Conservation (phyloP, 2,797 vertebrate species). For the Artibeus lituratus region DNA sequence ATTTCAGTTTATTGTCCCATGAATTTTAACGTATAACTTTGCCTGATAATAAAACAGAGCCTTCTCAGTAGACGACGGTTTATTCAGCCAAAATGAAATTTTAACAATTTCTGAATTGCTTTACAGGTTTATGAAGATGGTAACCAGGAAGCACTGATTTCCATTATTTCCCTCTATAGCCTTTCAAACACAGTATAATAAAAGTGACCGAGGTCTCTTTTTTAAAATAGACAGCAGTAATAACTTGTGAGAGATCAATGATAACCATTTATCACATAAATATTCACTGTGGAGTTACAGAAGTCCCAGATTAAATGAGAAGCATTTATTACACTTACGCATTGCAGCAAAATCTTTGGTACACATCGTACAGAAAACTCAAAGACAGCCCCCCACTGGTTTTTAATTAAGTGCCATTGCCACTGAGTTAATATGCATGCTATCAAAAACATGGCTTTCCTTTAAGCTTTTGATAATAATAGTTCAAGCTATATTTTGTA, state of each 20-base stretch:
- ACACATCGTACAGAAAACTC: background rate
- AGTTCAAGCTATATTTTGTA: slow-evolving; percentile 47
- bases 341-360: slow-evolving; percentile 67
- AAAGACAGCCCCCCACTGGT: slow-evolving; percentile 37
- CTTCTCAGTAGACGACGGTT: slow-evolving; percentile 36
- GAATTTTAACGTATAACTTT: slow-evolving; percentile 20
- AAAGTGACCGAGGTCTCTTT: slow-evolving; percentile 34
- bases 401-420: slow-evolving; percentile 76
- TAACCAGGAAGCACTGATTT: slow-evolving; percentile 44
- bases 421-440: slow-evolving; percentile 67
- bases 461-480: slow-evolving; percentile 53
- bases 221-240: slow-evolving; percentile 39
- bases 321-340: slow-evolving; percentile 76
- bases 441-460: slow-evolving; percentile 57
- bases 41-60: background rate
- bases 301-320: slow-evolving; percentile 64
- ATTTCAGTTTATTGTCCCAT: background rate
- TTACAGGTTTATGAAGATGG: background rate
- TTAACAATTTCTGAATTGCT: background rate
- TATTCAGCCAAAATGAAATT: slow-evolving; percentile 42
- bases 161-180: slow-evolving; percentile 8
- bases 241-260: slow-evolving; percentile 64
- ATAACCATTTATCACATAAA: slow-evolving; percentile 67
- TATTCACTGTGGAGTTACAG: slow-evolving; percentile 49
- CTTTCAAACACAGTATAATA: slow-evolving; percentile 64